These are phyloP conservation scores for Stegastes partitus DNA, from an alignment of 2,113 vertebrate species.

Conservation along the genomic window DNA sequence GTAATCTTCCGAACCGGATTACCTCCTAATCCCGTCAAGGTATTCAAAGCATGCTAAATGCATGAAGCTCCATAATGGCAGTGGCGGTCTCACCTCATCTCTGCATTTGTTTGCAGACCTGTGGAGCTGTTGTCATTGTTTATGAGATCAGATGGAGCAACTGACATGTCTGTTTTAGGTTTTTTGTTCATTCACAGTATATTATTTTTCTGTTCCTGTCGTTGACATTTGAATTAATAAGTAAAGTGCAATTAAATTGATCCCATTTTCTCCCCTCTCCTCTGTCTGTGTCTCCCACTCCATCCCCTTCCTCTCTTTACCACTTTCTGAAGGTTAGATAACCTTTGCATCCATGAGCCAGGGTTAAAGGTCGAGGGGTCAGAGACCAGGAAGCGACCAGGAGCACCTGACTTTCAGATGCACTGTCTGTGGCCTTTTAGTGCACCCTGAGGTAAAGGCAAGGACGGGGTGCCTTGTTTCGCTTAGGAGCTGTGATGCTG, in stretches of 20 bases:
- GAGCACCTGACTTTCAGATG: conserved; percentile 67
- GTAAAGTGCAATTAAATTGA: conserved; percentile 47
- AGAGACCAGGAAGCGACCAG: conserved; percentile 38
- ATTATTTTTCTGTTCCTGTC: neutral
- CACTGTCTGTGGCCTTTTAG: conserved; percentile 61
- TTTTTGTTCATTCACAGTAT: conserved; percentile 27
- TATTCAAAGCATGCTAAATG: conserved; percentile 10
- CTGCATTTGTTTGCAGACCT: conserved; percentile 9
- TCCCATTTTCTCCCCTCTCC: conserved; percentile 1
- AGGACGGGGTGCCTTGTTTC: conserved; percentile 50
- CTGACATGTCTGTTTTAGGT: neutral
- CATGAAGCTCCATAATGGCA: conserved; percentile 10
- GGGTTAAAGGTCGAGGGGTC: conserved; percentile 73
- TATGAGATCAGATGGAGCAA: conserved; percentile 22
- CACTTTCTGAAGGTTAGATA: conserved; percentile 90
- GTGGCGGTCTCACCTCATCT: conserved; percentile 14
- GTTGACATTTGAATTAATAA: conserved; percentile 38
- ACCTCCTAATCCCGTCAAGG: neutral
- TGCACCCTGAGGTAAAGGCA: conserved; percentile 57
- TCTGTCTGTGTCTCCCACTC: conserved; percentile 9
- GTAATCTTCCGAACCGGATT: neutral
- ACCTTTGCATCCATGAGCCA: conserved; percentile 77
- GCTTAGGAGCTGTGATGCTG: conserved; percentile 50
- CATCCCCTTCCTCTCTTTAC: conserved; percentile 43
- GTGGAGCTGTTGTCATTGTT: conserved; percentile 13